A percentile compares a stretch with the other conserved stretches of the same genome.
Evolutionary conservation across 2,797 vertebrate species (phyloP).

Genomic region (Eupleurogrammus muticus): DNA sequence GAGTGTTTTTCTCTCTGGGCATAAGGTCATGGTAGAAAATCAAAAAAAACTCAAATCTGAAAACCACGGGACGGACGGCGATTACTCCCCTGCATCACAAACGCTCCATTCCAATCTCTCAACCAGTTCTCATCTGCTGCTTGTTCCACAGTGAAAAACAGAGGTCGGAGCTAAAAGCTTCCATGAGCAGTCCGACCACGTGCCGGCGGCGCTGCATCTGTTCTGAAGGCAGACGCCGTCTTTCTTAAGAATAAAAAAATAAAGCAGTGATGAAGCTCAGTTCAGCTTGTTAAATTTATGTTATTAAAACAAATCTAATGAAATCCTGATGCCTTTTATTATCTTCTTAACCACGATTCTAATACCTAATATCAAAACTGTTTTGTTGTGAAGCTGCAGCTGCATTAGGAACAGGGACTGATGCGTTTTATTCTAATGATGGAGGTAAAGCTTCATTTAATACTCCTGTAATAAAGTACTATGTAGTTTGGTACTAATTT

Average conservation of each 20-base stretch:
- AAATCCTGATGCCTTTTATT: slow-evolving; percentile 38
- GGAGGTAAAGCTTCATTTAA: slow-evolving; percentile 1
- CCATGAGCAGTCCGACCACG: slow-evolving; percentile 40
- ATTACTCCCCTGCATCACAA: slow-evolving; percentile 56
- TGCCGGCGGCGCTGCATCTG: slow-evolving; percentile 43
- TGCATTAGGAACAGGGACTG: background rate
- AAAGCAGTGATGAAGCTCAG: too few species aligned
- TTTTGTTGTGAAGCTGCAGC: slow-evolving; percentile 19
- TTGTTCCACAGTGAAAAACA: slow-evolving; percentile 61
- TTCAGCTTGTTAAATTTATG: slow-evolving; percentile 28
- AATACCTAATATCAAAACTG: background rate
- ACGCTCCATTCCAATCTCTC: slow-evolving; percentile 50
- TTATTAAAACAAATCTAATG: slow-evolving; percentile 19
- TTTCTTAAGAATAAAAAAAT: too few species aligned
- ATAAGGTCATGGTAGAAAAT: too few species aligned
- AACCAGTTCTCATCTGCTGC: slow-evolving; percentile 47
- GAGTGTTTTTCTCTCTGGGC: too few species aligned
- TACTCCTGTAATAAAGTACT: slow-evolving; percentile 9
- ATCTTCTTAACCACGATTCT: slow-evolving; percentile 11
- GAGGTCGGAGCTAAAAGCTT: slow-evolving; percentile 70
- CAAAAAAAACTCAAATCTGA: too few species aligned
- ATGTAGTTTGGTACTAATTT: slow-evolving; percentile 18
- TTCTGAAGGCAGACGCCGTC: slow-evolving; percentile 32
- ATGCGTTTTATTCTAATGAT: slow-evolving; percentile 21
- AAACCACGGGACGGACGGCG: slow-evolving; percentile 41